A percentile compares a stretch with the other conserved stretches of the same genome.
Conservation (phyloP, 2,113 vertebrate species). For the Procapra przewalskii region DNA sequence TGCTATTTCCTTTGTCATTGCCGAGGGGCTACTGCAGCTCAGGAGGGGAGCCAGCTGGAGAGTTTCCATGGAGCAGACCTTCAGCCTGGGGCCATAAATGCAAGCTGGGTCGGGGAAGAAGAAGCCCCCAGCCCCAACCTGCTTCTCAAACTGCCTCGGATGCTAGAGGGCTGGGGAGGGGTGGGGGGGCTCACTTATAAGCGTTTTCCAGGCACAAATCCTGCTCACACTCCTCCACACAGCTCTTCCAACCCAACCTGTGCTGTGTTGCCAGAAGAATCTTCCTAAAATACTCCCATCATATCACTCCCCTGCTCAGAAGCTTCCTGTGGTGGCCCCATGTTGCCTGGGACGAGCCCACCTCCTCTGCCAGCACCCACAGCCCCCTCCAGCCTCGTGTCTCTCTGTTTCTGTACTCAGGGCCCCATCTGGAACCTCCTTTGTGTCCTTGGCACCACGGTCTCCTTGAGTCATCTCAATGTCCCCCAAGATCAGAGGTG, state of each 20-base stretch:
- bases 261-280: slow-evolving; percentile 46
- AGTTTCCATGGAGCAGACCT: not conserved
- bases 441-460: not conserved
- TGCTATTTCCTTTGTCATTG: not conserved
- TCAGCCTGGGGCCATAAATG: not conserved
- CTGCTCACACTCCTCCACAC: slow-evolving; percentile 50
- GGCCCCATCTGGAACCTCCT: not conserved
- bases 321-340: not conserved
- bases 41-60: not conserved
- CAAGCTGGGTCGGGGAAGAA: fast-evolving
- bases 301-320: not conserved
- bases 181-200: not conserved
- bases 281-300: slow-evolving; percentile 62
- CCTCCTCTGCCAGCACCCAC: not conserved
- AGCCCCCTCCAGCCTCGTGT: not conserved
- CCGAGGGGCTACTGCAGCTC: not conserved
- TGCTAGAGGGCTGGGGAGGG: not conserved
- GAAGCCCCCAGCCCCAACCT: not conserved
- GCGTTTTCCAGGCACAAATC: slow-evolving; percentile 1
- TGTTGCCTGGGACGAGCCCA: not conserved
- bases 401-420: not conserved
- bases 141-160: not conserved
- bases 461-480: not conserved
- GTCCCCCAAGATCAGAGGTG: too few relatives aligned
- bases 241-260: slow-evolving; percentile 49